Base-by-base conservation (phyloP, 2,888 invertebrate species). In the Cerastis rubricosa region DNA sequence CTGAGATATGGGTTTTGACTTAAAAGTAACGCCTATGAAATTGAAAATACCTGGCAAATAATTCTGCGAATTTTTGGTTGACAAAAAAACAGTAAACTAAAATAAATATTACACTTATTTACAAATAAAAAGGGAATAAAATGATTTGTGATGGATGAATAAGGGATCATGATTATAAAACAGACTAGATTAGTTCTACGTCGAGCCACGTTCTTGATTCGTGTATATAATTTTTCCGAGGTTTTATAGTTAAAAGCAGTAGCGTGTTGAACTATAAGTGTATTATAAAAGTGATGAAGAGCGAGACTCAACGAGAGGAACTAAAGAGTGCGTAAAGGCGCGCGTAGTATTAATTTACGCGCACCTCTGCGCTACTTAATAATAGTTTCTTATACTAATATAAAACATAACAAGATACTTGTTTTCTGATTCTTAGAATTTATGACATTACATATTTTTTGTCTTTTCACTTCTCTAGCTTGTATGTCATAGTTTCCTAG, bases 121-220 rank as follows among this genome's bases (percentile, higher is more conserved):
- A 89, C 89, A 89, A 89, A 77, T 75, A 80, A 43, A 77, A 61
- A 66, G 49, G 51, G 76, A 51, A 65, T 69, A 67, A 19, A 75
- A 82, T 72, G 67, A 80, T 80, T 75, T 73, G 63, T 77, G 66
- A 79, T 73, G 51, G 45, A 77, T 80, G 76, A 78, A 35, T 70
- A 74, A 63, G 76, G 84, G 78, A 81, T 85, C 79, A 84, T 89
- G 87, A 91, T 88, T 89, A 88, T 85, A 90, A 92, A 93, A 94
- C 88, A 96, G 96, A 96, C 96, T 96, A 96, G 96, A 96, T 95
- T 95, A 96, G 95, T 95, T 95, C 95, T 92, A 93, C 94, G 93
- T 92, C 92, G 92, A 94, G 94, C 88, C 93, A 86, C 90, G 90
- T 88, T 91, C 91, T 90, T 90, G 29, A 68, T 80, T 73, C 35